Evolutionary conservation across 1,140 invertebrate genomes (phyloP), one percentile per base, ranked within the genome.

Genomic region (Ganaspis sp.): DNA sequence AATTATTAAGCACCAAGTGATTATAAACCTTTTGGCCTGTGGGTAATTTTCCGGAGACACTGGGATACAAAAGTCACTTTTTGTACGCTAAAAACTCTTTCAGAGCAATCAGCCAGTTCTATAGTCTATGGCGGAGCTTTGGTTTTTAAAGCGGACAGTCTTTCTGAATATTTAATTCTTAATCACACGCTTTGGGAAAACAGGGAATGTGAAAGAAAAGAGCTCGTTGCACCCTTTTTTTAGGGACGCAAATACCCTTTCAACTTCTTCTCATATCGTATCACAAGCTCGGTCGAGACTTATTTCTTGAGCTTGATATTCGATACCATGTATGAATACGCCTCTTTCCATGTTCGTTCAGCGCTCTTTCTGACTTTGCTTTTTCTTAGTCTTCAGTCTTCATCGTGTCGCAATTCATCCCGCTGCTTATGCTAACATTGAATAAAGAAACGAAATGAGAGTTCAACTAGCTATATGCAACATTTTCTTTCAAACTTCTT

Each of bases 121-220:
- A 49, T 17, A 49, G 29, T 34, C n/a, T 49, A 49, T 17, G 45
- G 45, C 9, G 19, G n/a, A 8, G 17, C 17, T 49, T 49, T 49
- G 17, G n/a, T 64, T 64, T 64, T n/a, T 12, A 29, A 70, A 53
- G 58, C 78, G 78, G 11, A 45, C 49, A 42, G 21, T 38, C 6
- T 70, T 42, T 40, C 23, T 85, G 79, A 85, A 85, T 85, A 85
- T 83, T 84, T 84, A 73, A 85, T 83, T 80, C 79, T 85, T 81
- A 85, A 85, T 85, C 83, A 81, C 74, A 75, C 75, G 53, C 58
- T n/a, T 12, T 64, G 58, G 23, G 29, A 64, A 29, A 29, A 26
- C 11, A 29, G 26, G 11, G 58, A 26, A 29, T 12, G n/a, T n/a
- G 58, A 64, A 49, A 64, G 58, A 64, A 34, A 29, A 26, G 58